These are phyloP conservation scores for Peromyscus californicus DNA, from an alignment of 2,113 vertebrate genomes.

Conservation along the genomic window DNA sequence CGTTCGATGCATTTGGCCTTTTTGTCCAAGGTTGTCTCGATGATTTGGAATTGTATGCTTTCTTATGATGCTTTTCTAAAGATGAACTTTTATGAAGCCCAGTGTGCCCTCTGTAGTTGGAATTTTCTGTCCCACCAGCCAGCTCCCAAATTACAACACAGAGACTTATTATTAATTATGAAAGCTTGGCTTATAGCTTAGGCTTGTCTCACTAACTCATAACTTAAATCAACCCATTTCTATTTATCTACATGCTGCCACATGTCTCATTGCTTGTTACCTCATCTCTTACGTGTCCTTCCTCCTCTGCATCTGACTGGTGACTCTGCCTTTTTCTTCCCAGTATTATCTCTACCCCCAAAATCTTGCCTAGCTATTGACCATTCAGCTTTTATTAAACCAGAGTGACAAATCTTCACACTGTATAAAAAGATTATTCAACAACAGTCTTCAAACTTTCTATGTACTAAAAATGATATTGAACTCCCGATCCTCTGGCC, in stretches of 20 bases:
- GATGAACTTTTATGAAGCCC: not conserved
- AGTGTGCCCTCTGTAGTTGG: not conserved
- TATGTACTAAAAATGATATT: not conserved
- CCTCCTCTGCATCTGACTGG: not conserved
- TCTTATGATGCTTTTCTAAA: not conserved
- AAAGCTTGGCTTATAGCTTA: not conserved
- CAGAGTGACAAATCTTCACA: not conserved
- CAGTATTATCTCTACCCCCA: not conserved
- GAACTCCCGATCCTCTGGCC: not conserved
- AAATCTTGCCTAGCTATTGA: not conserved
- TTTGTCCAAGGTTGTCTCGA: not conserved
- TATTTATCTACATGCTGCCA: not conserved
- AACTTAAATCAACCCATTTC: not conserved
- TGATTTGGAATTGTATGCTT: not conserved
- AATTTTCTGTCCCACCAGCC: not conserved
- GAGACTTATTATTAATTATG: not conserved
- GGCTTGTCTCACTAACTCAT: not conserved
- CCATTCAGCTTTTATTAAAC: not conserved
- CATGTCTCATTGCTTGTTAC: not conserved
- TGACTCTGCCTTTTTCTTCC: not conserved
- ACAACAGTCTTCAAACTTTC: not conserved
- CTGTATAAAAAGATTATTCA: not conserved
- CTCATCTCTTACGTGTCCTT: not conserved
- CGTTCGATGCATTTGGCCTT: not conserved
- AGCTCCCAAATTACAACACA: not conserved